Evolutionary conservation across 2,797 vertebrate species (phyloP).

Genomic region (Coilia nasus): DNA sequence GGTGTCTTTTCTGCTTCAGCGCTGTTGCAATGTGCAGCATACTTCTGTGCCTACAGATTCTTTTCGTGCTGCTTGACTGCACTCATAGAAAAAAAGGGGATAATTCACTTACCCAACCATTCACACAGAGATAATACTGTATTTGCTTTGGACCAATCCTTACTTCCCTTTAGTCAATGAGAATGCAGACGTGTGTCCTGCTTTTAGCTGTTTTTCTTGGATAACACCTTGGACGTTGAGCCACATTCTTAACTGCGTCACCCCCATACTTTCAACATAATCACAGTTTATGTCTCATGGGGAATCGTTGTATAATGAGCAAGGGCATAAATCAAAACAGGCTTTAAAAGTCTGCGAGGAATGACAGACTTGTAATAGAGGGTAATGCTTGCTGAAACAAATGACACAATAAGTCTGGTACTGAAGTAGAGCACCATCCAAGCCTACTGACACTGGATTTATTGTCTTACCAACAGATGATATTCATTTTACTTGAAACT

Average conservation of each 20-base stretch:
- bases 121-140: conserved; percentile 3
- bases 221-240: conserved; percentile 20
- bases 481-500: neutral
- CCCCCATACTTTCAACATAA: conserved; percentile 13
- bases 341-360: neutral
- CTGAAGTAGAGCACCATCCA: neutral
- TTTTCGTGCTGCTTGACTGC: conserved; percentile 53
- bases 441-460: neutral
- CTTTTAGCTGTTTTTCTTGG: conserved; percentile 34
- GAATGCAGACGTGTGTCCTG: neutral
- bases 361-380: neutral
- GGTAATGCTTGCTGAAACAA: neutral
- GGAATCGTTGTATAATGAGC: neutral
- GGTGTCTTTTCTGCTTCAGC: conserved; percentile 38
- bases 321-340: neutral
- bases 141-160: neutral
- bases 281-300: neutral
- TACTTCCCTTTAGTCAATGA: neutral
- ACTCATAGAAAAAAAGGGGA: conserved; percentile 43
- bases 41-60: conserved; percentile 50
- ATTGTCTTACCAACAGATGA: neutral
- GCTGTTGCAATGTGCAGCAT: conserved; percentile 52
- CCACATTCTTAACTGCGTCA: conserved; percentile 13
- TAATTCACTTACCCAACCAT: conserved; percentile 32
- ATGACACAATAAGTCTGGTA: neutral